A percentile compares a stretch with the other conserved stretches of the same genome.
Conservation (phyloP, 2,888 invertebrate genomes). For the Drosophila barbarae region DNA sequence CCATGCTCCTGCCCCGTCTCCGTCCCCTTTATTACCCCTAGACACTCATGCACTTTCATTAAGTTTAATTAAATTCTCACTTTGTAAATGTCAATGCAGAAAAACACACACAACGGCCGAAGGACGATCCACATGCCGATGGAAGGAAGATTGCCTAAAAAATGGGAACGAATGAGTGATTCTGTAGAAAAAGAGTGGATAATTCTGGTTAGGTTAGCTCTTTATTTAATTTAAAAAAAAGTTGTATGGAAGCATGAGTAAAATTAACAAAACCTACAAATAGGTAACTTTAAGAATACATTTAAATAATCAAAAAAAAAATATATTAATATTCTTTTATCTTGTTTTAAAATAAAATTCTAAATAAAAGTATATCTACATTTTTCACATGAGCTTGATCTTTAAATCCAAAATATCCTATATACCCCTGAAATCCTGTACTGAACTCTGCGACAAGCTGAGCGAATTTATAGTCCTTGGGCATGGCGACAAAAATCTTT, state of each 20-base stretch:
- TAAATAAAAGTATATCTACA: too few species aligned
- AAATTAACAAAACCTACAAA: background rate
- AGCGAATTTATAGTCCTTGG: conserved; percentile 65
- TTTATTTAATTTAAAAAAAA: background rate
- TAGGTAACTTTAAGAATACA: background rate
- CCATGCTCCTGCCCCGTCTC: conserved; percentile 27
- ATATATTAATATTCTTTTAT: background rate
- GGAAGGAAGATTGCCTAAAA: background rate
- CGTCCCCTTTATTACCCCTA: conserved; percentile 45
- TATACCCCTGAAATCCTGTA: conserved; percentile 1
- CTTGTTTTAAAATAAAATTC: too few species aligned
- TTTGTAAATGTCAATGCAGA: conserved; percentile 71
- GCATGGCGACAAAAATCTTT: conserved; percentile 72
- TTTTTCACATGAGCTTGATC: background rate
- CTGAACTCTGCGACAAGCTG: conserved; percentile 58
- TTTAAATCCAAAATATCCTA: background rate
- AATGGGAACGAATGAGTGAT: conserved; percentile 4
- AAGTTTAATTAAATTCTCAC: conserved; percentile 72
- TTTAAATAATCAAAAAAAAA: background rate
- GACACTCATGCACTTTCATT: conserved; percentile 69
- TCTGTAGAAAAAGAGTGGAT: background rate
- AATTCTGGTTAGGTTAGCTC: too few species aligned
- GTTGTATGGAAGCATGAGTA: background rate
- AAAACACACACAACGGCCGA: conserved; percentile 45
- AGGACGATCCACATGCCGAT: conserved; percentile 48